Evolutionary conservation across 2,888 invertebrate genomes (phyloP).

Genomic region (Callinectes sapidus): DNA sequence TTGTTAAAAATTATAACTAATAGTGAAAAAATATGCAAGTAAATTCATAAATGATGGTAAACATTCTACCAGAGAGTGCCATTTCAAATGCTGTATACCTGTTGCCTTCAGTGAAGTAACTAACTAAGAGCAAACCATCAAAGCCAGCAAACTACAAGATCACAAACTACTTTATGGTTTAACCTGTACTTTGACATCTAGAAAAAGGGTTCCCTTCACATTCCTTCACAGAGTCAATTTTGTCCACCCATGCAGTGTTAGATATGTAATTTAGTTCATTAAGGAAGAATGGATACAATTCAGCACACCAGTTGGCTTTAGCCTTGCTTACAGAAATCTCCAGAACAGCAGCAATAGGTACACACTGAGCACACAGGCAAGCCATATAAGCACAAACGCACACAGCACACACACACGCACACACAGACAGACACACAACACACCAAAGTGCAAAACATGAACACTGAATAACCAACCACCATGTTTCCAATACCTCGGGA

Average conservation of each 20-base stretch:
- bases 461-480: conserved; percentile 60
- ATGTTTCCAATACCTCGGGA: conserved; percentile 59
- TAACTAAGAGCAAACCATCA: neutral
- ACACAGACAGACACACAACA: neutral
- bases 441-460: conserved; percentile 35
- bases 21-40: too few species aligned
- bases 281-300: neutral
- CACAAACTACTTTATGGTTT: neutral
- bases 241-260: neutral
- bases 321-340: conserved; percentile 2
- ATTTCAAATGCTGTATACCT: too few species aligned
- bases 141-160: neutral
- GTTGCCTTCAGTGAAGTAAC: too few species aligned
- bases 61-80: too few species aligned
- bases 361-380: conserved; percentile 10
- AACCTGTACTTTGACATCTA: neutral
- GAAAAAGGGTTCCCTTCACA: neutral
- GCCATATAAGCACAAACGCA: conserved; percentile 22
- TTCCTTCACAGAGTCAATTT: neutral
- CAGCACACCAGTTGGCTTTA: neutral
- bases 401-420: too few species aligned
- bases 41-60: too few species aligned
- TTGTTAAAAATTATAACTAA: too few species aligned
- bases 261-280: neutral
- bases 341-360: neutral